Conservation (phyloP, 30 jellyfish, hydroid and myxozoan species). For the Pelagia noctiluca region DNA sequence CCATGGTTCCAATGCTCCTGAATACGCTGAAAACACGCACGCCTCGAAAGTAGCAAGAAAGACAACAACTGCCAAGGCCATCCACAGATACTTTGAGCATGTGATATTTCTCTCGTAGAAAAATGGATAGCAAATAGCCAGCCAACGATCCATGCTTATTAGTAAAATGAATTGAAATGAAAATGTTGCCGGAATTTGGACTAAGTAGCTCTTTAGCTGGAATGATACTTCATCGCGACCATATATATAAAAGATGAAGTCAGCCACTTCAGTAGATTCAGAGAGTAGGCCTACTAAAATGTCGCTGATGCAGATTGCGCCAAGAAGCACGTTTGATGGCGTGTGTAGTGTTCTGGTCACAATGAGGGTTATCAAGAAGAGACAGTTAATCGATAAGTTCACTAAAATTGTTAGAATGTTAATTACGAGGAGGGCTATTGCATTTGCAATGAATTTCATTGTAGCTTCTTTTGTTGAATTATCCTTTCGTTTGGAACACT, state of each 20-base stretch:
- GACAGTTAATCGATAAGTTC: neutral
- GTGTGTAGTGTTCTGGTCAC: neutral
- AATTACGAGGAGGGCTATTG: neutral
- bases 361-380: neutral
- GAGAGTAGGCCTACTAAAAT: neutral
- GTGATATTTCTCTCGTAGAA: neutral
- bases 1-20: neutral
- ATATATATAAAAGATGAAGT: too few species aligned
- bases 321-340: neutral
- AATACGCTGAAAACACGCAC: neutral
- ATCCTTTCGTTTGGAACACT: too few species aligned
- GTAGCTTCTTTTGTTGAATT: too few species aligned
- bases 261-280: neutral
- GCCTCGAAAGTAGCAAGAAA: too few species aligned
- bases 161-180: neutral
- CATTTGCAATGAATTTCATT: too few species aligned
- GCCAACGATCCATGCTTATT: neutral
- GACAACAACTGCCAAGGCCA: neutral
- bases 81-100: neutral
- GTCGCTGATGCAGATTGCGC: neutral
- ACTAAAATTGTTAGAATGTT: neutral
- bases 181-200: neutral
- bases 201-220: neutral
- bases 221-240: neutral
- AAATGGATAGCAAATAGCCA: neutral